These are phyloP conservation scores for Tenthredo mesomela DNA, from an alignment of 2,888 invertebrate species.

Conservation along the genomic window DNA sequence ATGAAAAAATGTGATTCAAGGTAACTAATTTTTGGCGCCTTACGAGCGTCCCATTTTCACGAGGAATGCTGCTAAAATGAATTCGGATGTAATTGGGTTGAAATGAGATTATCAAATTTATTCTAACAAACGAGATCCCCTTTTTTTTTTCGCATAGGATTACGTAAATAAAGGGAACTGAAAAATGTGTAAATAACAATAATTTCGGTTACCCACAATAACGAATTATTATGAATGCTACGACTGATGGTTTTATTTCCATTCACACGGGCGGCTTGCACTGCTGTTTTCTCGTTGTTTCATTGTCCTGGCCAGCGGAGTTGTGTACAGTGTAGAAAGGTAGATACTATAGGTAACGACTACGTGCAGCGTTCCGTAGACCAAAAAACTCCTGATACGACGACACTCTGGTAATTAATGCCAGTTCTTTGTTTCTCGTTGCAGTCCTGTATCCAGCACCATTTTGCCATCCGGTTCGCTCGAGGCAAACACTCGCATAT, in stretches of 20 bases:
- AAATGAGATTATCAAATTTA: neutral
- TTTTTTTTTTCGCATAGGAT: neutral
- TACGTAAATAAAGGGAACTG: neutral
- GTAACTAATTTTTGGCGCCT: neutral
- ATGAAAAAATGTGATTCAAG: neutral
- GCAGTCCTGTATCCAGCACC: constrained; percentile 14
- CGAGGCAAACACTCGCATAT: constrained; percentile 40
- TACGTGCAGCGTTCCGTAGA: constrained; percentile 16
- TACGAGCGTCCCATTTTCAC: neutral
- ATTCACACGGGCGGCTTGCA: neutral
- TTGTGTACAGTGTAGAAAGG: neutral
- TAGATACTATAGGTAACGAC: neutral
- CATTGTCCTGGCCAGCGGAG: neutral
- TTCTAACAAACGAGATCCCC: neutral
- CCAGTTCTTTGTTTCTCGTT: constrained; percentile 40
- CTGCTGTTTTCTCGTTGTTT: neutral
- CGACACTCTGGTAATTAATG: constrained; percentile 48
- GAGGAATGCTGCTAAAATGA: neutral
- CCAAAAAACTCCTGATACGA: constrained; percentile 26
- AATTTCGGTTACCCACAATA: neutral
- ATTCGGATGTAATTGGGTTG: neutral
- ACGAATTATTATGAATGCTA: neutral
- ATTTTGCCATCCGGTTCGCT: constrained; percentile 21
- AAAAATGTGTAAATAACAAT: neutral
- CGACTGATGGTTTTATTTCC: neutral